These are phyloP conservation scores for Cuculus canorus DNA, from an alignment of 2,797 vertebrate genomes.

Conservation along the genomic window DNA sequence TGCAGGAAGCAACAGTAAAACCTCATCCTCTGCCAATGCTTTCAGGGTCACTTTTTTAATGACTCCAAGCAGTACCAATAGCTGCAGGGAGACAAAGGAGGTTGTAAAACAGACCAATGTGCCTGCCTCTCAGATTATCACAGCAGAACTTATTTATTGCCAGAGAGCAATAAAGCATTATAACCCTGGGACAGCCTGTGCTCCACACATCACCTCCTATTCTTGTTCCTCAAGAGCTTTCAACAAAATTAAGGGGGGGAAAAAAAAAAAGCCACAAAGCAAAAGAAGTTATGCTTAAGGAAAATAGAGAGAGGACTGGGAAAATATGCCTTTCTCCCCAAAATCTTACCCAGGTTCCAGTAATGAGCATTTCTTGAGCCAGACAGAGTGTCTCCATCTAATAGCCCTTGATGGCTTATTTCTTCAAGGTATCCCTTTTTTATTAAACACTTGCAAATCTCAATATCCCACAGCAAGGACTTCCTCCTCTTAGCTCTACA, in stretches of 20 bases:
- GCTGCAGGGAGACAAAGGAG: background rate
- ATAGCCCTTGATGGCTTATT: conserved; percentile 33
- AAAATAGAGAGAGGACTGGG: background rate
- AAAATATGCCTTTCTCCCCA: background rate
- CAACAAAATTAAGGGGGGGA: background rate
- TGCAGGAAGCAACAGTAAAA: background rate
- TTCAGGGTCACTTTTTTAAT: background rate
- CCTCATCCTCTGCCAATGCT: background rate
- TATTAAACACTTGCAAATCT: conserved; percentile 11
- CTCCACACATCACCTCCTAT: background rate
- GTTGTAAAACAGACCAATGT: background rate
- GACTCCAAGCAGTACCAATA: background rate
- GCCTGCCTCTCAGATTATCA: background rate
- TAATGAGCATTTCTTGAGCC: conserved; percentile 5
- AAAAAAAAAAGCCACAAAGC: background rate
- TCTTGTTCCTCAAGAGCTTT: background rate
- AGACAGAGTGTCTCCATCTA: conserved; percentile 50
- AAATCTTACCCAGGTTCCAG: conserved; percentile 3
- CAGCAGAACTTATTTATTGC: background rate
- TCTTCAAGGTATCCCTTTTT: background rate
- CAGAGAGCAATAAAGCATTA: background rate
- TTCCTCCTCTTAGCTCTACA: background rate
- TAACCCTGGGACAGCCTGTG: background rate
- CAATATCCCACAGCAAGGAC: background rate
- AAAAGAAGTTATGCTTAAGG: background rate